These are phyloP conservation scores for Centropus bengalensis DNA, from an alignment of 2,113 vertebrate genomes.

Conservation along the genomic window DNA sequence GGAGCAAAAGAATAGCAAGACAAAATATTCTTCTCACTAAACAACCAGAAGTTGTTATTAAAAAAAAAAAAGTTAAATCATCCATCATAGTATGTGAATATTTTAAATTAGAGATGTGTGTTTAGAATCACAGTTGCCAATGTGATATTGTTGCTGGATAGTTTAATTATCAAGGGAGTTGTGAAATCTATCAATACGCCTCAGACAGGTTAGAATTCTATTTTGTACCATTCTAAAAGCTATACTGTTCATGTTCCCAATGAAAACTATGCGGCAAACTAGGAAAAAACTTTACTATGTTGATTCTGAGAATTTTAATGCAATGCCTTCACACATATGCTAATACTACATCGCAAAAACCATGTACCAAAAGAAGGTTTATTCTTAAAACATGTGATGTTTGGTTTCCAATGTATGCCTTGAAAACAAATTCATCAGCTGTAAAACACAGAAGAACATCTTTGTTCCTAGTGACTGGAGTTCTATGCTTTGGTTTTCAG, in stretches of 20 bases:
- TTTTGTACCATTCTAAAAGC: conserved; percentile 54
- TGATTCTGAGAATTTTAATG: conserved; percentile 55
- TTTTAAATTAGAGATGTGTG: conserved; percentile 16
- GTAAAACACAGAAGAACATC: conserved; percentile 72
- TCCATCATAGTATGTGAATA: background rate
- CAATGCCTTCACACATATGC: conserved; percentile 40
- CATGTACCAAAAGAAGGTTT: conserved; percentile 28
- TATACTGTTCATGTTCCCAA: conserved; percentile 43
- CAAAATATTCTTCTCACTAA: background rate
- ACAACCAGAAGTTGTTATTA: background rate
- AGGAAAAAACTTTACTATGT: conserved; percentile 61
- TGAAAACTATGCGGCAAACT: conserved; percentile 57
- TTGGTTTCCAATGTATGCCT: conserved; percentile 62
- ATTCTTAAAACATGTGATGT: conserved; percentile 35
- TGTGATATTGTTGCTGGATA: conserved; percentile 22
- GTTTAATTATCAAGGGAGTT: conserved; percentile 38
- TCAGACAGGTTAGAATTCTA: conserved; percentile 30
- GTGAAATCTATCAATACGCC: conserved; percentile 41
- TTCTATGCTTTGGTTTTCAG: conserved; percentile 43
- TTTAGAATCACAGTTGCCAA: conserved; percentile 48
- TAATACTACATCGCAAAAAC: conserved; percentile 44
- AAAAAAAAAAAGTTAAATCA: conserved; percentile 24
- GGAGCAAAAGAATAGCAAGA: background rate
- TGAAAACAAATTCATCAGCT: conserved; percentile 74
- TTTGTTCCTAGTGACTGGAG: conserved; percentile 74